Base-by-base conservation (phyloP, 1,140 invertebrate species). In the Drosophila ironensis region DNA sequence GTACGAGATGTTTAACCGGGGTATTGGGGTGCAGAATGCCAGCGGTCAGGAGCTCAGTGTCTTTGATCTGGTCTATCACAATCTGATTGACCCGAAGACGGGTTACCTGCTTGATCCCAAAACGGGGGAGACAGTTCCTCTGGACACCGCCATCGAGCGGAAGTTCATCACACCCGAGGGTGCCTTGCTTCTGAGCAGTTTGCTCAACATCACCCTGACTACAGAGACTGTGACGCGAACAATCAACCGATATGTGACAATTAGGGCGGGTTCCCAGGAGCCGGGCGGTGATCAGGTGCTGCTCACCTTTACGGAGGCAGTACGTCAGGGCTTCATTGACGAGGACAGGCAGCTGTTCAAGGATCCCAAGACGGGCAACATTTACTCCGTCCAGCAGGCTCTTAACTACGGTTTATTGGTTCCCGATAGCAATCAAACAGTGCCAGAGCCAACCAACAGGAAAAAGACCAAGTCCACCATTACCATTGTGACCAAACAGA, bases 121-220 rank as follows among this genome's bases (percentile, higher is more conserved):
- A 71, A 95, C 93, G 17, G 94, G 94, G 68, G 94, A 94, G 89
- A 92, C 94, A 67, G 92, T 98, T 73, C 94, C 95, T 70, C 93
- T 98, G 40, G 94, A 97, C 75, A 94, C 96, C 87, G 97, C 97
- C 25, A 95, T 98, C 45, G 94, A 95, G 88, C 92, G 94, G 28
- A 94, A 95, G 82, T 91, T 97, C 45, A 96, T 98, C 8, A 95
- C 96, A 5, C 93, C 94, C 2, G 95, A 97, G 89, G 96, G 97
- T 44, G 96, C 96, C 35, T 94, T 95, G 53, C 91, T 97, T 48
- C 91, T 98, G 33, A 95, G 96, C 88, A 95, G 95, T 80, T 90
- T 97, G 45, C 90, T 97, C 40, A 95, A 96, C 88, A 95, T 98
- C 52, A 96, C 95, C 8, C 92, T 97, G 6, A 96, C 95, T 2